A percentile compares a stretch with the other conserved stretches of the same genome.
These are phyloP conservation scores for Galeopsomyia nigrocyanea DNA, from an alignment of 2,888 invertebrate genomes.

Conservation along the genomic window DNA sequence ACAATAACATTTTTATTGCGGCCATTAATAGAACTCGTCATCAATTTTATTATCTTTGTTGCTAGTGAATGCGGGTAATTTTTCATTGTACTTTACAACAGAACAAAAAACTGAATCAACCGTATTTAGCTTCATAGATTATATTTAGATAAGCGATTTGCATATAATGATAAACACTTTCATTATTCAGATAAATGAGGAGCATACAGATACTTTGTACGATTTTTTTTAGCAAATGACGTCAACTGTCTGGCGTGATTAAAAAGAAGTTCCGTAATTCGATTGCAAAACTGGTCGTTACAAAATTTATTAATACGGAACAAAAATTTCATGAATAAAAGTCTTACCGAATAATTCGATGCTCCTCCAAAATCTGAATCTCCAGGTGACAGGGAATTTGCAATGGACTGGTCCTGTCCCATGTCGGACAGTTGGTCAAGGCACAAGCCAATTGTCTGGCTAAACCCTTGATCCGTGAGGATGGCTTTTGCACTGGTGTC, in stretches of 20 bases:
- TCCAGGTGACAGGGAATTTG: slow-evolving; percentile 24
- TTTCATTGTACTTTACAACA: not conserved
- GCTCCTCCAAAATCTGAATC: slow-evolving; percentile 28
- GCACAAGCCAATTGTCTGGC: slow-evolving; percentile 56
- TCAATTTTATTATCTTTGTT: slow-evolving; percentile 6
- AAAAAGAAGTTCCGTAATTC: not conserved
- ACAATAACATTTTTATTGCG: slow-evolving; percentile 9
- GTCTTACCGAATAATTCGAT: slow-evolving; percentile 37
- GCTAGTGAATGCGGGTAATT: slow-evolving; percentile 15
- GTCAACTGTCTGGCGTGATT: too few species aligned
- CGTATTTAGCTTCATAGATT: too few species aligned
- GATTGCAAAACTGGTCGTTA: not conserved
- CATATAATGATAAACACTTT: too few species aligned
- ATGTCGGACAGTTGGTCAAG: slow-evolving; percentile 55
- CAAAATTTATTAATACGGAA: not conserved
- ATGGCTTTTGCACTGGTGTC: slow-evolving; percentile 55
- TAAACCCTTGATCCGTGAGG: slow-evolving; percentile 53
- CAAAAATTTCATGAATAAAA: not conserved
- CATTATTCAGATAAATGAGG: too few species aligned
- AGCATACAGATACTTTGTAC: too few species aligned
- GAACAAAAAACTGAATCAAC: too few species aligned
- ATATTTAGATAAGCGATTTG: too few species aligned
- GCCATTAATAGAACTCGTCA: slow-evolving; percentile 16
- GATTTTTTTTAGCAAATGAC: too few species aligned
- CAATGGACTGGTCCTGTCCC: slow-evolving; percentile 20